Base-by-base conservation (phyloP, 2,888 invertebrate genomes). In the Sinopyrophorus schimmeli region DNA sequence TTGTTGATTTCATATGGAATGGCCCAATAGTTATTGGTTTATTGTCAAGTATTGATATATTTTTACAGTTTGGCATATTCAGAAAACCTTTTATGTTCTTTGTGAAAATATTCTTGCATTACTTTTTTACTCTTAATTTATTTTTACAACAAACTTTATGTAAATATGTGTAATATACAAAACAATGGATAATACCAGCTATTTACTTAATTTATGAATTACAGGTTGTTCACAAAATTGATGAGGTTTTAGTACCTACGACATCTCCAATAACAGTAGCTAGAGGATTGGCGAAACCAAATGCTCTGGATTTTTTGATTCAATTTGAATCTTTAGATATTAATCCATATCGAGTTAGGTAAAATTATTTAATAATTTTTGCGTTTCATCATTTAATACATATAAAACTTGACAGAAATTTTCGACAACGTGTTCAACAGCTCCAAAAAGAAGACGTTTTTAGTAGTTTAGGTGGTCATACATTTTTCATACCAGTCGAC, bases 401-500 rank as follows among this genome's bases (percentile, higher is more conserved):
- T 32, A 14, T 21, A 18, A 17, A 6, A n/a, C 3, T 23, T 21
- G 9, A 10, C 37, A 89, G 89, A 67, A 77, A 74, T 57, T 92
- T 89, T 73, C 81, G 87, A 39, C 85, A 88, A 63, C 84, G 87
- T 69, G 86, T 91, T 51, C 78, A 81, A 62, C 77, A 84, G 58
- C 81, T 83, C 60, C 80, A 83, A 59, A 89, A 89, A 73, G 82
- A 84, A 66, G 81, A 83, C 47, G 80, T 90, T 28, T 91, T 88
- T 72, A 84, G 82, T 63, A 82, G 83, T 18, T 86, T 86, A 57
- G 92, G 91, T 34, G 80, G 84, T 49, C 87, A 87, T 71, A 94
- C 94, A 9, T 94, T 91, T 74, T 90, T 94, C 68, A 86, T 94
- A 62, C 93, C 94, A 4, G 85, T 93, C 27, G 92, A 93, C 72